A percentile compares a stretch with the other conserved stretches of the same genome.
These are phyloP conservation scores for Caloenas nicobarica DNA, from an alignment of 2,113 vertebrate genomes.

Conservation along the genomic window DNA sequence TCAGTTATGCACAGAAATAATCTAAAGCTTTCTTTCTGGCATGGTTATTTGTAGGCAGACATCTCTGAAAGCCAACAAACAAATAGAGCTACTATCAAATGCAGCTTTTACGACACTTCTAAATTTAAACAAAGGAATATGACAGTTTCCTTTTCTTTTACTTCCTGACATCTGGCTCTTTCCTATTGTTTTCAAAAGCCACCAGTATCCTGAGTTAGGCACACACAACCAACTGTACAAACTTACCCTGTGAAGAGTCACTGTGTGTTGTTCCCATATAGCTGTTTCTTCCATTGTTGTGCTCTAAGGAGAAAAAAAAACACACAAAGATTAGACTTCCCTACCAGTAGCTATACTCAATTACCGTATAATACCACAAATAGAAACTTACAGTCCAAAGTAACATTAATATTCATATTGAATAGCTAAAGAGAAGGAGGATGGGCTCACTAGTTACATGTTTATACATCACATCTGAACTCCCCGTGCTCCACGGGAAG, in stretches of 20 bases:
- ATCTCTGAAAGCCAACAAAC: constrained; percentile 7
- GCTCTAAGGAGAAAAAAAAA: constrained; percentile 77
- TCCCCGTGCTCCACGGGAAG: constrained; percentile 54
- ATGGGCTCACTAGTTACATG: neutral
- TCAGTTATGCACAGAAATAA: neutral
- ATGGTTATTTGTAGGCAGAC: neutral
- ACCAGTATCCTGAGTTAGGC: constrained; percentile 82
- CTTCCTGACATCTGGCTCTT: constrained; percentile 92
- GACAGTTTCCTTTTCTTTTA: constrained; percentile 78
- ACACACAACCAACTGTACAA: constrained; percentile 39
- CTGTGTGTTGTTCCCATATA: constrained; percentile 99
- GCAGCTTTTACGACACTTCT: constrained; percentile 60
- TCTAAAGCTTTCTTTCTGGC: neutral
- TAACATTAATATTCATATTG: neutral
- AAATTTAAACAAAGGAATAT: constrained; percentile 77
- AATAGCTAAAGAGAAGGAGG: neutral
- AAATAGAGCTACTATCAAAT: neutral
- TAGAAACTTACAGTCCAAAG: neutral
- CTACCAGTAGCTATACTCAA: neutral
- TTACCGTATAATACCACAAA: neutral
- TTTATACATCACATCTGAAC: constrained; percentile 37
- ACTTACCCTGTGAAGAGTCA: constrained; percentile 98
- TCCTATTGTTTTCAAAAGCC: constrained; percentile 83
- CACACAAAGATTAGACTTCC: constrained; percentile 2
- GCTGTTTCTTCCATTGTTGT: constrained; percentile 99